These are phyloP conservation scores for Leptodactylus fuscus DNA, from an alignment of 2,113 vertebrate species.

Conservation along the genomic window DNA sequence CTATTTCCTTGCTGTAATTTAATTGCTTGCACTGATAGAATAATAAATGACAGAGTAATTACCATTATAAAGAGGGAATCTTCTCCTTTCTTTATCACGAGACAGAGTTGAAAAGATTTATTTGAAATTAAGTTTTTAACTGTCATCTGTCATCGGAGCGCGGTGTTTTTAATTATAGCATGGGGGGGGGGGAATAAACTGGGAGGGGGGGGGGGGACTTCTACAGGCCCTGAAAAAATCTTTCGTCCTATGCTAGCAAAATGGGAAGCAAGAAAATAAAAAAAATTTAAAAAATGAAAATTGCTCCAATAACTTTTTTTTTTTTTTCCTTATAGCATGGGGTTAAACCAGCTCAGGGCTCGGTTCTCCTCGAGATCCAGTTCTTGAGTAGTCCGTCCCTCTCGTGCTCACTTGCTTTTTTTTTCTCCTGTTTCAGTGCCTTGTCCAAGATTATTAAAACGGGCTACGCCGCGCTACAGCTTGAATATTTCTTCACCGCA, in stretches of 20 bases:
- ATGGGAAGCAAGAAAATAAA: slow-evolving; percentile 56
- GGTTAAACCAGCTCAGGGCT: not conserved
- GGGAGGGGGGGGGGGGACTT: not conserved
- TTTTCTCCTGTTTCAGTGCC: slow-evolving; percentile 81
- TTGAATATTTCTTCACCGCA: slow-evolving; percentile 99
- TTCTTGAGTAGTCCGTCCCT: slow-evolving; percentile 12
- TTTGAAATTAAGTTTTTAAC: slow-evolving; percentile 99
- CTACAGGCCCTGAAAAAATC: slow-evolving; percentile 73
- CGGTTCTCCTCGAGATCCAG: not conserved
- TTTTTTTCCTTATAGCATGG: not conserved
- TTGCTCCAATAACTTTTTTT: not conserved
- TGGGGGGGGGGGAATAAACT: slow-evolving; percentile 69
- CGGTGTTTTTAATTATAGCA: slow-evolving; percentile 98
- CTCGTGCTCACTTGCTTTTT: slow-evolving; percentile 63
- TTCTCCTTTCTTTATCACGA: slow-evolving; percentile 97
- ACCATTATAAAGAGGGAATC: slow-evolving; percentile 99
- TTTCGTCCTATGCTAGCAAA: slow-evolving; percentile 73
- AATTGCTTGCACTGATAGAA: slow-evolving; percentile 99
- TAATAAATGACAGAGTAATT: slow-evolving; percentile 99
- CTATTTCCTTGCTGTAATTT: slow-evolving; percentile 99
- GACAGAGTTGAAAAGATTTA: slow-evolving; percentile 99
- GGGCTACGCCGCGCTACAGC: slow-evolving; percentile 92
- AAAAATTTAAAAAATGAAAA: no score
- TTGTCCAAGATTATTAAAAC: slow-evolving; percentile 99
- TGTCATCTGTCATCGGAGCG: slow-evolving; percentile 99